Evolutionary conservation across 2,888 invertebrate genomes (phyloP), one percentile per base, ranked within the genome.

Genomic region (Cabera pusaria): DNA sequence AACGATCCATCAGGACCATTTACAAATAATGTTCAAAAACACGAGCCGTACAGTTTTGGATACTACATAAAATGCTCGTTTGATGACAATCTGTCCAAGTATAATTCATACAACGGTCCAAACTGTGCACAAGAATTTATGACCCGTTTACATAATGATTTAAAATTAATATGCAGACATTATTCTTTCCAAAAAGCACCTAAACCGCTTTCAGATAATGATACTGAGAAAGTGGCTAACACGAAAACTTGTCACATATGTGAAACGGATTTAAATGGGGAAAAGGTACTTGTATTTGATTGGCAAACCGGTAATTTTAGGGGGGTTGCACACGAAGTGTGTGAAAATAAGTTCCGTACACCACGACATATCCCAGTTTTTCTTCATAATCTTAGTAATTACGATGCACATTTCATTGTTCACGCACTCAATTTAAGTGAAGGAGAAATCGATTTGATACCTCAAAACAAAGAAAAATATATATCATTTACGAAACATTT

Each of bases 371-470:
- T 27, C 10, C 27, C 27, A 2, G 17, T 27, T 3, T 27, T 27
- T 5, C 4, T 27, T 2, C 18, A 27, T 6, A 18, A 27, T 17
- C 41, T 67, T 2, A 44, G 39, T 21, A 45, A 59, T 11, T 65
- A 64, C 31, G 61, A 64, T 48, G 41, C 55, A 2, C 64, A 70
- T 49, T 56, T 64, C 6, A 56, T 67, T 17, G 52, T 68, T 8
- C 20, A 2, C 49, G 56, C 54, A 20, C 47, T 65, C 4, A 56
- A 52, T 16, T 49, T 49, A 29, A 25, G 31, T 37, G 46, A 56
- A 3, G 28, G 20, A 3, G 31, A 31, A 2, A 16, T 31, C 2
- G 14, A 21, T 4, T 8, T 21, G 38, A 59, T 67, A 27, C 49
- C 63, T 1, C 43, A 56, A 33, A 62, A 52, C 25, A 58, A 62